Conservation (phyloP, 2,888 invertebrate species). For the Idaea dimidiata region DNA sequence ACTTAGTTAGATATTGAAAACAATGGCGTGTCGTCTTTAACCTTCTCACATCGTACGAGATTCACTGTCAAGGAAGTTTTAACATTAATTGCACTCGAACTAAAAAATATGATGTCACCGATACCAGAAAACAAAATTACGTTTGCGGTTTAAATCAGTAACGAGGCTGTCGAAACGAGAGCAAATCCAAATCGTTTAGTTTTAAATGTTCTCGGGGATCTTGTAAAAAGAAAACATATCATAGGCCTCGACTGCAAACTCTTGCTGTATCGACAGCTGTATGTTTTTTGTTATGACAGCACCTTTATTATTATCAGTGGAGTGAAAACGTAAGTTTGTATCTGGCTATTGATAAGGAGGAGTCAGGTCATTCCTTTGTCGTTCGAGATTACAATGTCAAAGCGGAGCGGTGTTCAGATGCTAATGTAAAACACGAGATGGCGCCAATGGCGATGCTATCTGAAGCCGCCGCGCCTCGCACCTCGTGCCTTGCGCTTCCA, state of each 20-base stretch:
- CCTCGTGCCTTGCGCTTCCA: conserved; percentile 4
- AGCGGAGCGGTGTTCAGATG: conserved; percentile 63
- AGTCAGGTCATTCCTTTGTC: conserved; percentile 71
- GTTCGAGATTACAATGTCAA: conserved; percentile 65
- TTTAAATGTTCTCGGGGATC: not conserved
- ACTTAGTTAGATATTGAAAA: conserved; percentile 10
- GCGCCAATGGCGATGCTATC: conserved; percentile 63
- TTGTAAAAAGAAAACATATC: not conserved
- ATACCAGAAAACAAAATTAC: conserved; percentile 32
- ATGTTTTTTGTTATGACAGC: conserved; percentile 8
- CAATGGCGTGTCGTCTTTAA: not conserved
- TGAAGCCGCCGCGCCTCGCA: conserved; percentile 5
- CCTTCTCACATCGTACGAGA: not conserved
- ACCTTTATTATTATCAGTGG: conserved; percentile 35
- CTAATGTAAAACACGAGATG: conserved; percentile 55
- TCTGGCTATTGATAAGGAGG: conserved; percentile 55
- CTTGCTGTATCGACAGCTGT: not conserved
- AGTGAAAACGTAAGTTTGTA: conserved; percentile 36
- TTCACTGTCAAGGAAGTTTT: conserved; percentile 29
- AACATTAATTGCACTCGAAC: conserved; percentile 23
- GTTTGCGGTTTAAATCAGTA: conserved; percentile 28
- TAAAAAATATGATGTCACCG: conserved; percentile 35
- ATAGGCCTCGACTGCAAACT: not conserved
- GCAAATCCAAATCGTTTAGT: not conserved
- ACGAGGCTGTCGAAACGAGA: not conserved